Evolutionary conservation across 2,888 invertebrate genomes (phyloP).

Genomic region (Parnassius smintheus): DNA sequence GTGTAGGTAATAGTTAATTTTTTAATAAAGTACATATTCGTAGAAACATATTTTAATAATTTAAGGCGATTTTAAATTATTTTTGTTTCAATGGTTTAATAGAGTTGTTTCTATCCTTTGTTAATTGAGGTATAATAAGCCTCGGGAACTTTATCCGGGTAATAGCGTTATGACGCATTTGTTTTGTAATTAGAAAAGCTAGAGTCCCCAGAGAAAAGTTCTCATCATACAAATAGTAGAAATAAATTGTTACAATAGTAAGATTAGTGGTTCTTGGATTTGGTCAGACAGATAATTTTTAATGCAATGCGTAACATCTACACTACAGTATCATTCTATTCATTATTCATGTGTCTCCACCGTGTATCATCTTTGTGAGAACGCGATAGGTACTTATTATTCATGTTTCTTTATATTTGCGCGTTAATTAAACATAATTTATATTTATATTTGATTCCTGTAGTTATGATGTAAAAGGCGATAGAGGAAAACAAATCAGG

Average conservation of each 20-base stretch:
- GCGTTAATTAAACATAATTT: too few species aligned
- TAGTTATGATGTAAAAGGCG: too few species aligned
- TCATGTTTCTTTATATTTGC: too few species aligned
- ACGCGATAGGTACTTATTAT: too few species aligned
- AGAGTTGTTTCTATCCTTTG: background rate
- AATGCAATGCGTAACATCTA: slow-evolving; percentile 52
- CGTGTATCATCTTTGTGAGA: slow-evolving; percentile 23
- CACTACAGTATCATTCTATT: too few species aligned
- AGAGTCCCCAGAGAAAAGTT: slow-evolving; percentile 34
- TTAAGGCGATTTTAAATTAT: slow-evolving; percentile 3
- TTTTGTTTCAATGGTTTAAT: background rate
- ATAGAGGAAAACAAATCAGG: too few species aligned
- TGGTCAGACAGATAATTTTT: slow-evolving; percentile 56
- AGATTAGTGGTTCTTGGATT: slow-evolving; percentile 38
- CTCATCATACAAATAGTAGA: slow-evolving; percentile 39
- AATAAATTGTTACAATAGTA: slow-evolving; percentile 39
- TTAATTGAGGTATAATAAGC: too few species aligned
- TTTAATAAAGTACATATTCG: background rate
- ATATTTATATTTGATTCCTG: too few species aligned
- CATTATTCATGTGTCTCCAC: slow-evolving; percentile 18
- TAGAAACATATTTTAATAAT: background rate
- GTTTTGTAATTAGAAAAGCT: slow-evolving; percentile 32
- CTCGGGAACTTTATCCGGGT: too few species aligned
- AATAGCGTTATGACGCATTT: slow-evolving; percentile 34
- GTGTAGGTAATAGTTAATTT: slow-evolving; percentile 1